A percentile compares a stretch with the other conserved stretches of the same genome.
Conservation (phyloP, 2,888 invertebrate species). For the Cistogaster globosa region DNA sequence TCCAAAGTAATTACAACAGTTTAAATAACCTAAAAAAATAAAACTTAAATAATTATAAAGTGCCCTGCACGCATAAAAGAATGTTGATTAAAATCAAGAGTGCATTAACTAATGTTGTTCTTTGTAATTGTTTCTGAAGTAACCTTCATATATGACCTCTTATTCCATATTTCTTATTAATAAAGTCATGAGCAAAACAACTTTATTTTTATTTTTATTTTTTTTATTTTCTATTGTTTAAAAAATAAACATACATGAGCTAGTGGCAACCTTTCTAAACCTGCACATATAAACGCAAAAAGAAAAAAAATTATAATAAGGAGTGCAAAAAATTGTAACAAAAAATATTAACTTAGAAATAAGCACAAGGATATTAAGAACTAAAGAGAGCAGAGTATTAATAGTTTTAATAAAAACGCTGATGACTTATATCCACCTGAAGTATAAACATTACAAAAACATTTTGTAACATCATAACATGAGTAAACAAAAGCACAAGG, state of each 20-base stretch:
- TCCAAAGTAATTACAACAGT: neutral
- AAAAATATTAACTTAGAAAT: constrained; percentile 31
- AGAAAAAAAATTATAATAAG: neutral
- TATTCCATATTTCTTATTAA: constrained; percentile 31
- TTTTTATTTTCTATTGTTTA: constrained; percentile 36
- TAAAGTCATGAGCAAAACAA: constrained; percentile 1
- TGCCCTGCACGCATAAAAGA: neutral
- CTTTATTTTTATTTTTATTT: neutral
- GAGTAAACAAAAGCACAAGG: constrained; percentile 15
- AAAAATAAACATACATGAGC: neutral
- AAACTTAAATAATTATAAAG: neutral
- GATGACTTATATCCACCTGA: constrained; percentile 12
- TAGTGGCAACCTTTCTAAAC: too few relatives aligned
- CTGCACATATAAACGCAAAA: neutral
- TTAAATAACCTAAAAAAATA: neutral
- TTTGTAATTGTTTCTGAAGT: neutral
- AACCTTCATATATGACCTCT: constrained; percentile 63
- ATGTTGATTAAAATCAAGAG: neutral
- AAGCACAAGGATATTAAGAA: constrained; percentile 49
- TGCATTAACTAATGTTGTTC: neutral
- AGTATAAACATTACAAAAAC: constrained; percentile 15
- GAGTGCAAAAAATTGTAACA: constrained; percentile 14
- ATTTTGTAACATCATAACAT: neutral
- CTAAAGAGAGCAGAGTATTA: constrained; percentile 23
- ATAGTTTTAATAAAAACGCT: neutral